phyloP scores from a whole-genome alignment of 2,113 vertebrate species.

The Columbina picui region DNA sequence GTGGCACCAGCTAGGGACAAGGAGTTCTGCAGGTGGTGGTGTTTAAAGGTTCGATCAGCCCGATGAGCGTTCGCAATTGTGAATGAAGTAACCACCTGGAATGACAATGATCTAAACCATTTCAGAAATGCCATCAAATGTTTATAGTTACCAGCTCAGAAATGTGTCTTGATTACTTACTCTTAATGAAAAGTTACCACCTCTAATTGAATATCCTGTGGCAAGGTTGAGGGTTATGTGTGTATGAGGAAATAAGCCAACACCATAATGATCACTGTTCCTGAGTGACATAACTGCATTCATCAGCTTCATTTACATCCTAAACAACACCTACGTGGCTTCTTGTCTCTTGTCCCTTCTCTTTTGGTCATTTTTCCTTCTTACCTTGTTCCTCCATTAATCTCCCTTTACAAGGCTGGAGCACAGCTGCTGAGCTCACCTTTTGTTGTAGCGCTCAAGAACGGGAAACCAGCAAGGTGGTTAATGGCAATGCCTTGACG shows the following conservation, averaged over 20 bases:
- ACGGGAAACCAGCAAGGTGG: not conserved
- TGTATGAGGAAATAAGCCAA: not conserved
- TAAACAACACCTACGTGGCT: not conserved
- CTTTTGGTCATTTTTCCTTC: not conserved
- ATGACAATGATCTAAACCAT: not conserved
- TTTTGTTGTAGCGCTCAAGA: not conserved
- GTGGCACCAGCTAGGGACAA: not conserved
- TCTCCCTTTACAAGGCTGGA: not conserved
- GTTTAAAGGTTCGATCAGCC: not conserved
- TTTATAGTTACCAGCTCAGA: not conserved
- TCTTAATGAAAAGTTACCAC: not conserved
- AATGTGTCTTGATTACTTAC: not conserved
- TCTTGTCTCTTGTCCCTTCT: not conserved
- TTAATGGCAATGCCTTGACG: not conserved
- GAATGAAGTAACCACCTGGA: not conserved
- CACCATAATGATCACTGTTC: not conserved
- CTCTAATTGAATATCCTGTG: not conserved
- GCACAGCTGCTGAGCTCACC: not conserved
- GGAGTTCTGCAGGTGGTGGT: fast-evolving
- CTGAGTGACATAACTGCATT: not conserved
- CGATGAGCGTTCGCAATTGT: fast-evolving
- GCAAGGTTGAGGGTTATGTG: not conserved
- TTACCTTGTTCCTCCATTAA: not conserved
- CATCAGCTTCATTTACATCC: not conserved
- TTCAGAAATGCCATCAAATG: not conserved